Percentiles rank a stretch among this genome's conserved stretches.
Conservation (phyloP, 2,113 vertebrate species). For the Xyrauchen texanus region DNA sequence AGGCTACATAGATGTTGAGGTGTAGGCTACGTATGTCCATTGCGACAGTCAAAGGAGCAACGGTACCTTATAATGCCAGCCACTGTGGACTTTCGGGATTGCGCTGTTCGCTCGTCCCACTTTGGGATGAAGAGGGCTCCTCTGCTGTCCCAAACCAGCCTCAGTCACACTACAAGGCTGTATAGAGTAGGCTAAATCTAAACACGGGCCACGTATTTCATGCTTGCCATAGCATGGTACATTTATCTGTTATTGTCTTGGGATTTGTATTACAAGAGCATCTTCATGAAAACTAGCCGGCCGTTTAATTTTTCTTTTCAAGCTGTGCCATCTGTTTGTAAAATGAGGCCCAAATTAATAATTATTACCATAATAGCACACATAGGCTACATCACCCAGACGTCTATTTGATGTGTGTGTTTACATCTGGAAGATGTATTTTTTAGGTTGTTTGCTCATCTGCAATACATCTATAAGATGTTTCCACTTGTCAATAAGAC, state of each 20-base stretch:
- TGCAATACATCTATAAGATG: too few relatives aligned
- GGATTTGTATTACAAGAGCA: constrained; percentile 43
- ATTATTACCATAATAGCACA: not conserved
- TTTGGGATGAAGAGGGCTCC: too few relatives aligned
- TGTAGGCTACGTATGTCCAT: not conserved
- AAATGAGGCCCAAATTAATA: constrained; percentile 11
- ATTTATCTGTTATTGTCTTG: constrained; percentile 38
- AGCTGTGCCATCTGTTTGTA: constrained; percentile 33
- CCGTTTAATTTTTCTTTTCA: not conserved
- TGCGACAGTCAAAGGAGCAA: constrained; percentile 15
- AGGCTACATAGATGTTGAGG: not conserved
- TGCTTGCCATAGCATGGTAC: constrained; percentile 49
- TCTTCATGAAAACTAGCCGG: constrained; percentile 6
- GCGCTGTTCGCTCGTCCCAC: too few relatives aligned
- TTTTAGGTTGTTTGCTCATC: too few relatives aligned
- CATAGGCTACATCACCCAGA: too few relatives aligned
- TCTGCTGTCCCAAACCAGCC: constrained; percentile 8
- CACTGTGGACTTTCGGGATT: not conserved
- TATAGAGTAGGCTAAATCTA: constrained; percentile 24
- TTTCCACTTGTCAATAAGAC: too few relatives aligned
- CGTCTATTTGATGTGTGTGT: too few relatives aligned
- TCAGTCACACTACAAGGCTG: not conserved
- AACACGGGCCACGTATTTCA: constrained; percentile 47
- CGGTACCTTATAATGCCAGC: not conserved
- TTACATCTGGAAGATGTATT: too few relatives aligned